Conservation (phyloP, 2,888 invertebrate genomes). For the Drosophila kambysellisi region DNA sequence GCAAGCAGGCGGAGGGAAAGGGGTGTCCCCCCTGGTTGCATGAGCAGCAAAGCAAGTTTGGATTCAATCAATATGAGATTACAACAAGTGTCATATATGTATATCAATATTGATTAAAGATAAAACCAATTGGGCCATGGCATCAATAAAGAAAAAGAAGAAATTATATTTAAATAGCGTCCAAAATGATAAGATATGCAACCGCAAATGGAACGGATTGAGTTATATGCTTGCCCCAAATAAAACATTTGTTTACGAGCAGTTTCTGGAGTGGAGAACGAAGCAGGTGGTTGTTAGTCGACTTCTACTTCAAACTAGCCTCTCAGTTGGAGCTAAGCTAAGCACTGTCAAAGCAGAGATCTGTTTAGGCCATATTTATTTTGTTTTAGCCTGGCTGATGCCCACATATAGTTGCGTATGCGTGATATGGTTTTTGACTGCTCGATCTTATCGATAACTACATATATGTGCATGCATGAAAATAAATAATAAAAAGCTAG, state of each 20-base stretch:
- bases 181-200: constrained; percentile 23
- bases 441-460: constrained; percentile 60
- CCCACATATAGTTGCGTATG: constrained; percentile 62
- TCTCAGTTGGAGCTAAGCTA: not conserved
- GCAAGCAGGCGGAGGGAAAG: not conserved
- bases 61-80: constrained; percentile 25
- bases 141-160: not conserved
- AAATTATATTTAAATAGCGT: constrained; percentile 2
- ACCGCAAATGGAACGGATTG: not conserved
- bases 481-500: constrained; percentile 49
- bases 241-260: not conserved
- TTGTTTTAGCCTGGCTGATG: constrained; percentile 4
- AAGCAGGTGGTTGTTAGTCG: not conserved
- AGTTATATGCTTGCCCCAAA: not conserved
- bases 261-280: not conserved
- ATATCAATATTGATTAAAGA: constrained; percentile 13
- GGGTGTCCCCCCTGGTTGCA: constrained; percentile 17
- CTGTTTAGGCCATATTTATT: not conserved
- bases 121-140: constrained; percentile 12
- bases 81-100: constrained; percentile 9
- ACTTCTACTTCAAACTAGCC: not conserved
- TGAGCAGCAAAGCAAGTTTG: constrained; percentile 23
- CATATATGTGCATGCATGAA: constrained; percentile 23
- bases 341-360: not conserved
- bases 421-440: constrained; percentile 57